A percentile compares a stretch with the other conserved stretches of the same genome.
Conservation (phyloP, 2,797 vertebrate genomes). For the Potorous gilbertii region DNA sequence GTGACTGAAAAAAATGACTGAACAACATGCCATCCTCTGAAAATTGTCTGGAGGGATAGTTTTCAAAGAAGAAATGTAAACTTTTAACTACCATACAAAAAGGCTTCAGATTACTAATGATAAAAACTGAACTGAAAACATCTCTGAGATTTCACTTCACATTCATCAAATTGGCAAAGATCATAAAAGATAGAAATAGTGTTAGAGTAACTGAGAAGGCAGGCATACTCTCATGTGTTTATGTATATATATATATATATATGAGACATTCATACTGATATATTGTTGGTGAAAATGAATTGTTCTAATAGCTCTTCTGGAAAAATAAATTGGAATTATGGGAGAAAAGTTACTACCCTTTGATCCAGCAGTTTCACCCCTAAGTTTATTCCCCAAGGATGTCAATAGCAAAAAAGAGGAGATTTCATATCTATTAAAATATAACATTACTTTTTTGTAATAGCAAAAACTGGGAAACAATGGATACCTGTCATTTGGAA, state of each 20-base stretch:
- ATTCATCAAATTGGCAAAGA: neutral
- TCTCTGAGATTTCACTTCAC: neutral
- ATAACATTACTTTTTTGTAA: neutral
- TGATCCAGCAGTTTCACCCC: neutral
- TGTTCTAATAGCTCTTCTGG: neutral
- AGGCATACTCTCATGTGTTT: neutral
- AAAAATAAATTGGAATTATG: neutral
- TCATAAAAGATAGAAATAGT: neutral
- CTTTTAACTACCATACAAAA: neutral
- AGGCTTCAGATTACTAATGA: neutral
- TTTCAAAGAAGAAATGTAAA: neutral
- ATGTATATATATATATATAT: too few relatives aligned
- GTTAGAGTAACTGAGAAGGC: neutral
- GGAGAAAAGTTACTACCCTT: neutral
- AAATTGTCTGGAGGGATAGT: neutral
- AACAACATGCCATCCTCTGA: neutral
- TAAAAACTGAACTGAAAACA: neutral
- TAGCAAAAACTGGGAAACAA: neutral
- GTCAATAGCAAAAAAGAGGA: neutral
- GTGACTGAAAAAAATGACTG: neutral
- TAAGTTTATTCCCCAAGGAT: neutral
- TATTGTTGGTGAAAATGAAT: neutral
- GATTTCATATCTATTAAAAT: neutral
- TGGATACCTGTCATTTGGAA: neutral
- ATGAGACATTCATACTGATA: neutral